Conservation (phyloP, 2,797 vertebrate genomes). For the Balearica regulorum region DNA sequence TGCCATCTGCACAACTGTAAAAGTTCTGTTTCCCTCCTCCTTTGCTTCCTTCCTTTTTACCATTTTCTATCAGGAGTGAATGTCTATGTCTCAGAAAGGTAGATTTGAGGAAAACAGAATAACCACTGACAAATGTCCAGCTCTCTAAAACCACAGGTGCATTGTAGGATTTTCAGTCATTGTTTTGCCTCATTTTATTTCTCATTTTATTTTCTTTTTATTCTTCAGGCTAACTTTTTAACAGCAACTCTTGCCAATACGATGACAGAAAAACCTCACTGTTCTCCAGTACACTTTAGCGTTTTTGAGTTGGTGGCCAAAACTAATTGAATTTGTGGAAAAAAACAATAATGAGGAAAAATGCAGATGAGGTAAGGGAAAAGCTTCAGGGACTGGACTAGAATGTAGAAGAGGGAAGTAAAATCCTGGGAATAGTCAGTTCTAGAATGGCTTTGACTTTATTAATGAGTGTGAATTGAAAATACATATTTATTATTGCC, state of each 20-base stretch:
- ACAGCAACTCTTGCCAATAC: neutral
- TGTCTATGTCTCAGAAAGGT: neutral
- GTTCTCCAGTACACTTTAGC: neutral
- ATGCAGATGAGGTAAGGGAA: slow-evolving; percentile 10
- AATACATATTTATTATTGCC: neutral
- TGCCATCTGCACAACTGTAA: neutral
- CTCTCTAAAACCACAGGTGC: neutral
- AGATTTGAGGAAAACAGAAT: neutral
- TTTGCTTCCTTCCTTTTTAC: neutral
- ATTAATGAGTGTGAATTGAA: neutral
- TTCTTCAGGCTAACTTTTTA: neutral
- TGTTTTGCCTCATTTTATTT: neutral
- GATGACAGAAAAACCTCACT: neutral
- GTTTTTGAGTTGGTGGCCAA: slow-evolving; percentile 4
- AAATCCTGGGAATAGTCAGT: neutral
- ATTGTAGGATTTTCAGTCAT: neutral
- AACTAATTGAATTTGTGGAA: slow-evolving; percentile 10
- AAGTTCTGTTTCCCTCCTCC: neutral
- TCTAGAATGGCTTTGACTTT: neutral
- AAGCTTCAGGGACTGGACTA: neutral
- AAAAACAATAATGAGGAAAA: slow-evolving; percentile 28
- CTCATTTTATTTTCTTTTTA: neutral
- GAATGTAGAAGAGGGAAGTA: slow-evolving; percentile 11
- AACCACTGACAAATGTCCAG: neutral
- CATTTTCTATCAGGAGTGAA: neutral